Evolutionary conservation across 1,140 invertebrate genomes (phyloP).

Genomic region (Thaumatotibia leucotreta): DNA sequence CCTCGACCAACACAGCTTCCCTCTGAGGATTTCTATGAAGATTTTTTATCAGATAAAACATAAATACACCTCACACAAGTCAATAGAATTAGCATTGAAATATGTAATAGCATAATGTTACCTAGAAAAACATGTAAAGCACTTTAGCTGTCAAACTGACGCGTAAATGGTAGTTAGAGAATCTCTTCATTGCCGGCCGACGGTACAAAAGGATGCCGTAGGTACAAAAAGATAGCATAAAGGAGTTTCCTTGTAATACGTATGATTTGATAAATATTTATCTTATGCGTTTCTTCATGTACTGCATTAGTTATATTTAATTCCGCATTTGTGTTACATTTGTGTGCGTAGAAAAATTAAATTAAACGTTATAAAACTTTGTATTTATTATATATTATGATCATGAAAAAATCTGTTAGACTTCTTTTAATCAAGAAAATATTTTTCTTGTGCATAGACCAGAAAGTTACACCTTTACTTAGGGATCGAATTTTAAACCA

Average conservation of each 20-base stretch:
- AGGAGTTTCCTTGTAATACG: neutral
- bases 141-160: constrained; percentile 8
- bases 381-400: too few species aligned
- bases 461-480: neutral
- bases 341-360: too few species aligned
- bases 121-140: neutral
- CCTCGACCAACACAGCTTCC: neutral
- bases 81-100: neutral
- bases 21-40: neutral
- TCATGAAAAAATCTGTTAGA: too few species aligned
- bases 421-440: too few species aligned
- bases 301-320: too few species aligned
- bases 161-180: neutral
- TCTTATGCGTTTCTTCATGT: too few species aligned
- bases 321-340: too few species aligned
- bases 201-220: neutral
- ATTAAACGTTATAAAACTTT: too few species aligned
- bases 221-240: neutral
- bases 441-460: neutral
- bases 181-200: neutral
- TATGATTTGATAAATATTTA: neutral
- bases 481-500: constrained; percentile 4
- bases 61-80: neutral
- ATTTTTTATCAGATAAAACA: neutral
- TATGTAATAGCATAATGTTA: neutral